Conservation (phyloP, 2,113 vertebrate genomes). For the Catharus minimus region DNA sequence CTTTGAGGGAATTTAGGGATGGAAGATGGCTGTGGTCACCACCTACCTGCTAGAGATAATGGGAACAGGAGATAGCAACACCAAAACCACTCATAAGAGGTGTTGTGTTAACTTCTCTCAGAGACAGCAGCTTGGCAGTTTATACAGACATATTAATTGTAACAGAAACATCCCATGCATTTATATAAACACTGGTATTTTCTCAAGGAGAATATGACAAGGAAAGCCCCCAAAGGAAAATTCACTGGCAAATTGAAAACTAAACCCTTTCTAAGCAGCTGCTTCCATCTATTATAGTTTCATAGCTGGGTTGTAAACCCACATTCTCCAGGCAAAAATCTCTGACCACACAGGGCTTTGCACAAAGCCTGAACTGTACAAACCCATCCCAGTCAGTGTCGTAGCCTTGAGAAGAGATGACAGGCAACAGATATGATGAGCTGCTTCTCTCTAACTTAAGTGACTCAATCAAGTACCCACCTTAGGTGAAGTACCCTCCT, state of each 20-base stretch:
- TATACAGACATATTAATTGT: constrained; percentile 24
- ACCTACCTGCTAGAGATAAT: neutral
- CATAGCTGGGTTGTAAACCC: neutral
- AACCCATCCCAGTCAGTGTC: neutral
- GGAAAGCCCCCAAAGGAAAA: constrained; percentile 9
- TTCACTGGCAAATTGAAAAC: neutral
- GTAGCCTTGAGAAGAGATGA: neutral
- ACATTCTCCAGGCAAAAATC: neutral
- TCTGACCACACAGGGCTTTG: neutral
- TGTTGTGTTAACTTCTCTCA: constrained; percentile 11
- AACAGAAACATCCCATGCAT: constrained; percentile 7
- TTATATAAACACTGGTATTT: constrained; percentile 12
- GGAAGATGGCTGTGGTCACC: neutral
- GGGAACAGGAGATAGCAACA: neutral
- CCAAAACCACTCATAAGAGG: neutral
- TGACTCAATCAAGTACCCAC: neutral
- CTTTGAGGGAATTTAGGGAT: neutral
- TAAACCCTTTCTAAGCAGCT: constrained; percentile 14
- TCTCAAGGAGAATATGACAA: constrained; percentile 30
- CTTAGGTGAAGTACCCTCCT: neutral
- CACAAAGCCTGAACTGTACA: neutral
- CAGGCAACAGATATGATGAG: neutral
- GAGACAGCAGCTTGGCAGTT: constrained; percentile 27
- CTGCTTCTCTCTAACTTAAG: neutral
- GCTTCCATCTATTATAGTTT: neutral